These are phyloP conservation scores for Desmodus rotundus DNA, from an alignment of 2,113 vertebrate species.

Conservation along the genomic window DNA sequence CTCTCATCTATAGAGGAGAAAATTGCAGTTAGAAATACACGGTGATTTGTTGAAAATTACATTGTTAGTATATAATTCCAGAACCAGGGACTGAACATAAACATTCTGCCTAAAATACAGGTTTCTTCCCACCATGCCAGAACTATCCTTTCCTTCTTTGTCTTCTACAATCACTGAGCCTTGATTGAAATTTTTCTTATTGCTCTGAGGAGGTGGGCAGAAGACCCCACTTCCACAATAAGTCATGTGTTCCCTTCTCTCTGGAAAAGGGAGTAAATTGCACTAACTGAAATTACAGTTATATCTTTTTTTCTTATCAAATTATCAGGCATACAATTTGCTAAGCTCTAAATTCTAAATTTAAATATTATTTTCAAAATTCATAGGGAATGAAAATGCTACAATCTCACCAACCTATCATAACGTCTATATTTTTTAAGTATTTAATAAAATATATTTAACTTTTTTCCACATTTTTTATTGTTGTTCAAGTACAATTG, in stretches of 20 bases:
- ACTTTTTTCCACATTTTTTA: too few species aligned
- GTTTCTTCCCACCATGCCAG: neutral
- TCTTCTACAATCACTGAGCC: neutral
- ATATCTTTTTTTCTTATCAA: neutral
- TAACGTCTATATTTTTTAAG: neutral
- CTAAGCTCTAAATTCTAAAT: neutral
- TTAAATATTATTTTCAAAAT: neutral
- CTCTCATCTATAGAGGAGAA: neutral
- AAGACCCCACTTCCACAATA: neutral
- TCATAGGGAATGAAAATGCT: neutral
- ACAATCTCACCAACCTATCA: neutral
- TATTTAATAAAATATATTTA: too few species aligned
- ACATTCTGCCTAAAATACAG: neutral
- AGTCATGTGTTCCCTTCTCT: neutral
- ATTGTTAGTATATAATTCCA: neutral
- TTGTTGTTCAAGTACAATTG: too few species aligned
- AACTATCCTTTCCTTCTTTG: neutral
- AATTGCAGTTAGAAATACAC: neutral
- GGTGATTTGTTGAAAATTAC: neutral
- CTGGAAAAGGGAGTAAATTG: neutral
- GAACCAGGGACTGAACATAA: neutral
- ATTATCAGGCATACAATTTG: neutral
- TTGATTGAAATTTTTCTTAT: neutral
- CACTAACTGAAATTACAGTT: neutral
- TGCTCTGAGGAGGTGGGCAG: too few species aligned